Base-by-base conservation (phyloP, 2,888 invertebrate species). In the Neuroscelio doddi region DNA sequence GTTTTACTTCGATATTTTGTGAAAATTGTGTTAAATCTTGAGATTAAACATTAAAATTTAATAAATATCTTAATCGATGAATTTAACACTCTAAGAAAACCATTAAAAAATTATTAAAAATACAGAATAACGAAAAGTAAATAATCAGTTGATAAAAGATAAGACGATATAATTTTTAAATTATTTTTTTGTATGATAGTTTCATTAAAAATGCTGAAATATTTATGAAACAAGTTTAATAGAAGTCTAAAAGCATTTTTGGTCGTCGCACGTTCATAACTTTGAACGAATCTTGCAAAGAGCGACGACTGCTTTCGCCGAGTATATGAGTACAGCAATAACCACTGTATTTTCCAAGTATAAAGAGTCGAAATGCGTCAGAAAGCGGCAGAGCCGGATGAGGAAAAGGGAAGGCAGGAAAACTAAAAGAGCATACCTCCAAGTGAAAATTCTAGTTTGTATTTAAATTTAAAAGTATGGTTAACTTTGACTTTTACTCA, bases 201-300 rank as follows among this genome's bases (percentile, higher is more conserved):
- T 3, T 5, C 16, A 39, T 52, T 52, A 24, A 29, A 12, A 52
- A 12, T 16, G 17, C 10, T 17, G 42, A 14, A 29, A 14, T 58
- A 59, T 53, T 52, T 49, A 55, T 50, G 46, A 58, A 58, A 32
- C 41, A 46, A 51, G 58, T 59, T 59, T 59, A 49, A 59, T 56
- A 42, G 55, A 64, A 59, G 59, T 59, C 56, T 64, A 41, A 59
- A 59, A 64, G 59, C 59, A 36, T 59, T 57, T 64, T 47, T 56
- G 55, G 45, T 30, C 42, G 58, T 53, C 41, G 49, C 36, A 46
- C 59, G 42, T 52, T 52, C 45, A 58, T 58, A 55, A 64, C 58
- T 57, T 58, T 58, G 50, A 55, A 55, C 29, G 55, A 64, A 57
- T 57, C 55, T 55, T 34, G 55, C 45, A 64, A 64, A 58, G 46